Evolutionary conservation across 2,888 invertebrate species (phyloP), one percentile per base, ranked within the genome.

Genomic region (Siphonodentalium dalli): DNA sequence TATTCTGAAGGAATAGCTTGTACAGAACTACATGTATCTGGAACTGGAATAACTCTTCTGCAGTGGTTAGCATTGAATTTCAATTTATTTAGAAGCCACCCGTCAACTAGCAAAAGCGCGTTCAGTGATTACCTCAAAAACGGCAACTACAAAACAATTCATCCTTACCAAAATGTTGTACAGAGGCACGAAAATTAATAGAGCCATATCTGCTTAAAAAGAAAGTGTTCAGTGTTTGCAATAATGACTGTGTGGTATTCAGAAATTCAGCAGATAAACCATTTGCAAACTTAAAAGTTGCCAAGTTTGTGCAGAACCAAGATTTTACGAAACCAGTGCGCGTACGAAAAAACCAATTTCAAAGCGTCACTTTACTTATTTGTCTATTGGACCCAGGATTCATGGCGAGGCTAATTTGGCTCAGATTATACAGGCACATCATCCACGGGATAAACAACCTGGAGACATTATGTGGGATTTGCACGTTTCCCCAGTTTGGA

Each of bases 381-480:
- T 34, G 6, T 21, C 35, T 21, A 35, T 35, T 2, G 35, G 35
- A 21, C 20, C 27, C 13, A 24, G 43, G n/a, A 20, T 43, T 11
- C 31, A 18, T 5, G 43, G 43, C 21, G 43, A 43, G 23, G 43
- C 20, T 21, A 43, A 43, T 29, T 29, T 29, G 20, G 29, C 41
- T 24, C 15, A 41, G 27, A 13, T 41, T 23, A 18, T 41, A 9
- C 41, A 24, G 3, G 24, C 5, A 18, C 41, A 41, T 41, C 41
- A 41, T 41, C 38, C 38, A 18, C 26, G 35, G 20, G 5, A 9
- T 4, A 24, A 41, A n/a, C 20, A 27, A 13, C 27, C 24, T 11
- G 33, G 21, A 18, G 21, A 38, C 13, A 27, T n/a, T 5, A 43
- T 43, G 43, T 43, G 43, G 43, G 43, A 43, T 31, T 20, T 43